Evolutionary conservation across 2,888 invertebrate genomes (phyloP), one percentile per base, ranked within the genome.

Genomic region (Megamerina dolium): DNA sequence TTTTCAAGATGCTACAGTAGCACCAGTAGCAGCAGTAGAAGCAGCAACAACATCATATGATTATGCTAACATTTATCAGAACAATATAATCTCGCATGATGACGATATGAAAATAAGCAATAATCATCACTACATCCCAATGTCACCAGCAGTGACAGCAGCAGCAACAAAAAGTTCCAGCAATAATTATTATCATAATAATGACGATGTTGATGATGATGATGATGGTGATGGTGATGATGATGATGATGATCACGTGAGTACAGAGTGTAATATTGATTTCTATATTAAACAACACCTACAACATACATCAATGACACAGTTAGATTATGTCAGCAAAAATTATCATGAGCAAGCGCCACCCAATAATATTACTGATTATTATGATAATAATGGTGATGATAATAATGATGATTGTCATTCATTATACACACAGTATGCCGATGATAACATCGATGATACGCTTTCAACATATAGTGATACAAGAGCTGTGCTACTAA

Each of bases 281-380:
- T 13, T 19, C 3, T 34, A 46, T n/a, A 3, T 29, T n/a, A 34
- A 46, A 23, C 46, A 51, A 20, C 27, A 54, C 5, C 53, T 63
- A 37, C 61, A 64, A n/a, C 58, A 63, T 37, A 65, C 64, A 14
- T 64, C 67, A 6, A 61, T 68, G 54, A 44, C 63, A 27, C 60
- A 61, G 17, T 49, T 62, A n/a, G 61, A 64, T 37, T 82, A 81
- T 68, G n/a, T n/a, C n/a, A n/a, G n/a, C n/a, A n/a, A n/a, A n/a
- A n/a, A n/a, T n/a, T n/a, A n/a, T n/a, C n/a, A n/a, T n/a, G n/a
- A n/a, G n/a, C n/a, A n/a, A n/a, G n/a, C n/a, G n/a, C n/a, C n/a
- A n/a, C n/a, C n/a, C n/a, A n/a, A n/a, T n/a, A n/a, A n/a, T n/a
- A n/a, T n/a, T n/a, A n/a, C n/a, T n/a, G n/a, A n/a, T n/a, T n/a